Evolutionary conservation across 2,888 invertebrate species (phyloP).

Genomic region (Pheosia tremula): DNA sequence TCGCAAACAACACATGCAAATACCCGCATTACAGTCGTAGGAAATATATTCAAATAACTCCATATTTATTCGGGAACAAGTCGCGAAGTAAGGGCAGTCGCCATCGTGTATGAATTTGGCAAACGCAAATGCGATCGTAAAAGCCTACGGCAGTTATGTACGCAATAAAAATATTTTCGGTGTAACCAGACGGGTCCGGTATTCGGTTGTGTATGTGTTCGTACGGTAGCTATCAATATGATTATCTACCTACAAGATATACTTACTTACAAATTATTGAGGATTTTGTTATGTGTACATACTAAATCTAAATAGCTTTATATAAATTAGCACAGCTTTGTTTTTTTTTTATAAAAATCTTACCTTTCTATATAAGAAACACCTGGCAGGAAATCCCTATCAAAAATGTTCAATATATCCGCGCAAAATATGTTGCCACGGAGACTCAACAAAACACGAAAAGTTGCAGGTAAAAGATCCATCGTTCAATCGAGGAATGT

Average conservation of each 20-base stretch:
- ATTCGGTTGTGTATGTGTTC: constrained; percentile 7
- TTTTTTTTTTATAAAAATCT: too few relatives aligned
- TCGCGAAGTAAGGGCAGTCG: constrained; percentile 28
- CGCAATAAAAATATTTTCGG: constrained; percentile 39
- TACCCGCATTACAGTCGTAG: constrained; percentile 15
- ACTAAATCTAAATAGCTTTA: too few relatives aligned
- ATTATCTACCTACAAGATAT: background rate
- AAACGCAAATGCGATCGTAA: constrained; percentile 47
- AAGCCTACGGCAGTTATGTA: constrained; percentile 38
- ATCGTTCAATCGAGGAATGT: constrained; percentile 2
- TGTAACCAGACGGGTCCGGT: constrained; percentile 8
- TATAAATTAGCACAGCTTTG: too few relatives aligned
- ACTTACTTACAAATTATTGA: background rate
- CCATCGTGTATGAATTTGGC: constrained; percentile 40
- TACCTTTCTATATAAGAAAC: too few relatives aligned
- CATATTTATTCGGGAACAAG: constrained; percentile 43
- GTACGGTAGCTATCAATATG: background rate
- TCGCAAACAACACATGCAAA: constrained; percentile 21
- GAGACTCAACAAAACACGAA: background rate
- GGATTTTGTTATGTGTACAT: too few relatives aligned
- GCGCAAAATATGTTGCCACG: background rate
- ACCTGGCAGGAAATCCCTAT: too few relatives aligned
- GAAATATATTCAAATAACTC: constrained; percentile 47
- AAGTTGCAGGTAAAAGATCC: background rate
- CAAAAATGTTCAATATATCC: background rate